Percentiles rank a stretch among this genome's conserved stretches.
Conservation (phyloP, 2,888 invertebrate species). For the Tenthredo amoena region DNA sequence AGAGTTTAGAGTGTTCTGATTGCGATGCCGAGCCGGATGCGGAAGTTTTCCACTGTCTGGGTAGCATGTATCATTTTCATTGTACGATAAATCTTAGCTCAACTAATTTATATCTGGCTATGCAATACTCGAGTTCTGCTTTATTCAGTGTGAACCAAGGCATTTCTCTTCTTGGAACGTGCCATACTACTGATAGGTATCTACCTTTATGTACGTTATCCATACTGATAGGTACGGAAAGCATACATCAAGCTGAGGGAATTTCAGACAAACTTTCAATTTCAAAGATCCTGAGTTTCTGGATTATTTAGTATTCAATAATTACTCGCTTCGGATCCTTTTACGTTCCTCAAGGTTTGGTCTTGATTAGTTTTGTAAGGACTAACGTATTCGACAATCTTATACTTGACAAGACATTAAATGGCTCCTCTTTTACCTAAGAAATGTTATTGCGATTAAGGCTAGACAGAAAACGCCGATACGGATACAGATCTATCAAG, state of each 20-base stretch:
- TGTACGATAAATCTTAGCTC: conserved; percentile 1
- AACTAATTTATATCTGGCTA: conserved; percentile 33
- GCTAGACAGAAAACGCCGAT: neutral
- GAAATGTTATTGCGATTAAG: neutral
- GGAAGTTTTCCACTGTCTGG: conserved; percentile 8
- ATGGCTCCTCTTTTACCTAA: neutral
- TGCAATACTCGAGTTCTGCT: conserved; percentile 17
- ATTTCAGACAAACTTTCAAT: neutral
- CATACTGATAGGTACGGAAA: neutral
- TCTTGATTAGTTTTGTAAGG: neutral
- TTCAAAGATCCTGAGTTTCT: neutral
- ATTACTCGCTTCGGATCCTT: neutral
- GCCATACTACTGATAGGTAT: neutral
- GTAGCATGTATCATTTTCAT: conserved; percentile 16
- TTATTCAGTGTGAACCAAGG: conserved; percentile 12
- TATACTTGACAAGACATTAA: neutral
- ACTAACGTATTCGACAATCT: neutral
- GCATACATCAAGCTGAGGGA: neutral
- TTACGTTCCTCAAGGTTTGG: neutral
- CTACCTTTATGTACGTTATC: neutral
- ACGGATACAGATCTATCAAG: neutral
- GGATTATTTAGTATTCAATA: neutral
- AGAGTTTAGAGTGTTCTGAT: conserved; percentile 9
- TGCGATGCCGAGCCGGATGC: neutral
- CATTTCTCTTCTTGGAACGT: conserved; percentile 3